Conservation (phyloP, 1,140 invertebrate species). For the Telenomus remus region DNA sequence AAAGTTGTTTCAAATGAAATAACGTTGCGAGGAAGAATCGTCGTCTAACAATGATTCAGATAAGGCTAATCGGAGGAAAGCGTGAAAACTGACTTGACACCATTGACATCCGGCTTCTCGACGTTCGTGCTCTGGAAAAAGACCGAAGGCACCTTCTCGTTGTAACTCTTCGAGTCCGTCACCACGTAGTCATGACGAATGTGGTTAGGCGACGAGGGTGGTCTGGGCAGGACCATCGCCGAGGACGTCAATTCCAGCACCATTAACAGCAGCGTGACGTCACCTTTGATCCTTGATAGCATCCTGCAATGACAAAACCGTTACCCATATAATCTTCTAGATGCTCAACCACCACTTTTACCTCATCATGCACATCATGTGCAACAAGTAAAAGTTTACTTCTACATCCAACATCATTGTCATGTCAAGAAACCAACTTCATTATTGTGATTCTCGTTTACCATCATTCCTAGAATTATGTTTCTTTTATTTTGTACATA, state of each 20-base stretch:
- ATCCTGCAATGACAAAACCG: slow-evolving; percentile 60
- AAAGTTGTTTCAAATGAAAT: no score
- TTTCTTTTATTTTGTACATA: no score
- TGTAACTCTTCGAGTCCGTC: slow-evolving; percentile 29
- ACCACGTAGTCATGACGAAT: slow-evolving; percentile 59
- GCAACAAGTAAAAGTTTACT: slow-evolving; percentile 41
- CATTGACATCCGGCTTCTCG: slow-evolving; percentile 64
- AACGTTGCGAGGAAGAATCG: no score
- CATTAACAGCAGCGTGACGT: slow-evolving; percentile 54
- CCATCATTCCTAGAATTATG: background rate
- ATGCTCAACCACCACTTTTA: slow-evolving; percentile 8
- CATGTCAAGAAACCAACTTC: slow-evolving; percentile 40
- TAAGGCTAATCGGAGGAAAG: background rate
- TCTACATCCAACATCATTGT: slow-evolving; percentile 20
- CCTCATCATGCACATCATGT: background rate
- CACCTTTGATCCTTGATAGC: slow-evolving; percentile 45
- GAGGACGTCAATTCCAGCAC: slow-evolving; percentile 57
- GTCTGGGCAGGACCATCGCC: slow-evolving; percentile 71
- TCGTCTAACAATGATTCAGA: background rate
- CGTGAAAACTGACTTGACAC: slow-evolving; percentile 54
- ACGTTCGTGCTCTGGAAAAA: slow-evolving; percentile 62
- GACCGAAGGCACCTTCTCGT: slow-evolving; percentile 53
- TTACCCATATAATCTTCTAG: no score
- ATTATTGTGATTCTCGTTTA: slow-evolving; percentile 12
- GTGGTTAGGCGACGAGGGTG: slow-evolving; percentile 68